Evolutionary conservation across 2,888 invertebrate species (phyloP).

Genomic region (Ptychoptera albimana): DNA sequence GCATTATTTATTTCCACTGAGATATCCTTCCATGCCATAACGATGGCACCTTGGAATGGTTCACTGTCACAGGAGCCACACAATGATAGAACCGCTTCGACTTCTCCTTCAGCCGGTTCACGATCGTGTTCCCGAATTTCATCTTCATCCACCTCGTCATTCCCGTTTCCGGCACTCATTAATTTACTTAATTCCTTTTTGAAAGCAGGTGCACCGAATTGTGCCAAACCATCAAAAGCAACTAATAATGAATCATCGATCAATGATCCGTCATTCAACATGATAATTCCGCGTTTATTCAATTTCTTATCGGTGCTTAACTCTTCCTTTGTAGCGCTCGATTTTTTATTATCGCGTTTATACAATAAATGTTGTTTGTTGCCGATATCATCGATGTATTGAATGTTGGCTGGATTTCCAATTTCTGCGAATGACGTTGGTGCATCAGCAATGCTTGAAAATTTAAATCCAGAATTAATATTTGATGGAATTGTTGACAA

Average conservation of each 20-base stretch:
- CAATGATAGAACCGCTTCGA: constrained; percentile 60
- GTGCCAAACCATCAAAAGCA: constrained; percentile 44
- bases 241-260: constrained; percentile 42
- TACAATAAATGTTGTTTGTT: constrained; percentile 5
- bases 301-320: constrained; percentile 31
- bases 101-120: constrained; percentile 72
- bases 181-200: constrained; percentile 37
- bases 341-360: constrained; percentile 18
- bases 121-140: constrained; percentile 46
- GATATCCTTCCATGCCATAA: constrained; percentile 57
- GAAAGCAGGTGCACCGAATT: constrained; percentile 49
- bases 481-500: constrained; percentile 5
- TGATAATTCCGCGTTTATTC: constrained; percentile 48
- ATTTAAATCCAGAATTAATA: not conserved
- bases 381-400: constrained; percentile 39
- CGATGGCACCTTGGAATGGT: constrained; percentile 64
- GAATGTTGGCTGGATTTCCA: constrained; percentile 41
- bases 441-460: not conserved
- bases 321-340: constrained; percentile 4
- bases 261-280: constrained; percentile 48
- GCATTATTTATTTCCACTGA: constrained; percentile 21
- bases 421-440: constrained; percentile 10
- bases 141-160: constrained; percentile 14
- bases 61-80: constrained; percentile 61
- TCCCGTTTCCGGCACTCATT: constrained; percentile 16